A percentile compares a stretch with the other conserved stretches of the same genome.
These are phyloP conservation scores for Nannospalax galili DNA, from an alignment of 2,113 vertebrate species.

Conservation along the genomic window DNA sequence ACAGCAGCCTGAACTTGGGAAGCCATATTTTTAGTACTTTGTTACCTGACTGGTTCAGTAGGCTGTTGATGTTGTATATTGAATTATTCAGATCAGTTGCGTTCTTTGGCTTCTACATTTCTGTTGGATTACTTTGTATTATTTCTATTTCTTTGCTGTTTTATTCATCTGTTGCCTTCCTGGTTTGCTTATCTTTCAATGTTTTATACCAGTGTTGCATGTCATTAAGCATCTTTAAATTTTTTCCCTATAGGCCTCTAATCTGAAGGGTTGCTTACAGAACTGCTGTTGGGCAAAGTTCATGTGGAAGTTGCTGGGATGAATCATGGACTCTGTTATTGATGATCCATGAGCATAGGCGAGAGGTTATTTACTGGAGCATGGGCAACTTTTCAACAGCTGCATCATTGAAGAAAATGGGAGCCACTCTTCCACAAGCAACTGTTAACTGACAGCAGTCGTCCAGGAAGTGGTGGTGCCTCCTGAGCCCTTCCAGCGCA, in stretches of 20 bases:
- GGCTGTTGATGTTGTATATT: neutral
- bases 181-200: neutral
- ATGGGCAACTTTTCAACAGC: neutral
- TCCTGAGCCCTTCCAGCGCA: neutral
- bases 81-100: neutral
- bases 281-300: too few species aligned
- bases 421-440: rapidly evolving
- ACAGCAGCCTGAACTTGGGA: neutral
- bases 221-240: neutral
- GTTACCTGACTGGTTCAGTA: neutral
- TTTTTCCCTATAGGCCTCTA: too few species aligned
- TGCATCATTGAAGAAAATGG: neutral
- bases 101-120: neutral
- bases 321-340: neutral
- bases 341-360: too few species aligned
- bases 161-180: neutral
- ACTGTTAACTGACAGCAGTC: neutral
- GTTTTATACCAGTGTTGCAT: neutral
- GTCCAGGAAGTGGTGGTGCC: neutral
- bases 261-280: too few species aligned
- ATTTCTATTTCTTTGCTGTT: neutral
- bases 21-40: neutral
- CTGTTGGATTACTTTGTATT: neutral
- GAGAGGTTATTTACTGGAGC: neutral
- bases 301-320: too few species aligned